These are phyloP conservation scores for Temnothorax longispinosus DNA, from an alignment of 1,140 invertebrate species.

Conservation along the genomic window DNA sequence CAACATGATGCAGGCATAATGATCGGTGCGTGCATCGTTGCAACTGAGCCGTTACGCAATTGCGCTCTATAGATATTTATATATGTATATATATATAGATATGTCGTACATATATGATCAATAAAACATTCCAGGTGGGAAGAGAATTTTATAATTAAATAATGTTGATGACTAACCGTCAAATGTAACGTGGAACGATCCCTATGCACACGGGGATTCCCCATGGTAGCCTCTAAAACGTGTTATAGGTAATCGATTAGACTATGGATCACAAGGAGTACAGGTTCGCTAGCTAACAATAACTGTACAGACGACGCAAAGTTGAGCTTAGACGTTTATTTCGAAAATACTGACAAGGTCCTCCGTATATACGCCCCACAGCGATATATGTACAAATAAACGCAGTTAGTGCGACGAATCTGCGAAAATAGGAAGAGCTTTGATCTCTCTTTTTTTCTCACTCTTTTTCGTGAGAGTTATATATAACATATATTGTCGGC, in stretches of 20 bases:
- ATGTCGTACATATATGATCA: conserved; percentile 2
- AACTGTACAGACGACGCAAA: conserved; percentile 19
- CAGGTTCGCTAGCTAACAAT: conserved; percentile 53
- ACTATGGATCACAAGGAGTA: conserved; percentile 42
- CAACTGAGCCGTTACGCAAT: conserved; percentile 26
- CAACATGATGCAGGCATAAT: conserved; percentile 58
- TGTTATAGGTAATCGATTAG: conserved; percentile 73
- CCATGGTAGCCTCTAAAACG: conserved; percentile 76
- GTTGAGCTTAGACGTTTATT: conserved; percentile 62
- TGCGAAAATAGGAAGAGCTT: conserved; percentile 12
- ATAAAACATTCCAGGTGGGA: conserved; percentile 41
- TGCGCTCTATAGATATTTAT: conserved; percentile 3
- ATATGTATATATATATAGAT: not conserved
- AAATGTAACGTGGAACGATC: conserved; percentile 58
- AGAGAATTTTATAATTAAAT: conserved; percentile 38
- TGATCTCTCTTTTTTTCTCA: not conserved
- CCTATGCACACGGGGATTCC: conserved; percentile 74
- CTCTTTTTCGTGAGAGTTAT: not conserved
- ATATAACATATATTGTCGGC: not conserved
- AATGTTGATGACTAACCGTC: conserved; percentile 76
- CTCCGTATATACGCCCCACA: not conserved
- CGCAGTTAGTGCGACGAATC: conserved; percentile 1
- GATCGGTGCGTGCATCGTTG: conserved; percentile 52
- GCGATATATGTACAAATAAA: conserved; percentile 39
- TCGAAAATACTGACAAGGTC: conserved; percentile 47